Conservation (phyloP, 1,140 invertebrate genomes). For the Drosophila orosa region DNA sequence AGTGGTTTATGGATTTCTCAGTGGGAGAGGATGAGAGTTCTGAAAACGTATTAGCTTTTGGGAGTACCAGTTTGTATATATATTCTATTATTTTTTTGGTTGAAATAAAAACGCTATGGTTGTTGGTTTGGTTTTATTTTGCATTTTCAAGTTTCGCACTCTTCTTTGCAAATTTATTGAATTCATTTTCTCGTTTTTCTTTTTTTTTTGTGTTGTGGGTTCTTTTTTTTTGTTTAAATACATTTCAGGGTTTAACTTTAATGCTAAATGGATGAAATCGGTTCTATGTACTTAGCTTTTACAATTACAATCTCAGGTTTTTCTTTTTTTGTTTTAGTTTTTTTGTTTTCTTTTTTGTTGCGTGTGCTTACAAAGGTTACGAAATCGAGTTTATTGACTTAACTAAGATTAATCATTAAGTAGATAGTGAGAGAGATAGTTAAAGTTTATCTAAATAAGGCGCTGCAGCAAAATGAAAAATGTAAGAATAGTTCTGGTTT, state of each 20-base stretch:
- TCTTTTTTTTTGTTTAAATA: conserved; percentile 43
- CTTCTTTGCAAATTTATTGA: conserved; percentile 72
- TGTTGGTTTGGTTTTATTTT: conserved; percentile 71
- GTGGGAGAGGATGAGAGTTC: conserved; percentile 28
- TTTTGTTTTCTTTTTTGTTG: conserved; percentile 32
- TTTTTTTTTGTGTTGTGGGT: conserved; percentile 30
- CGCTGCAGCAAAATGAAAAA: conserved; percentile 38
- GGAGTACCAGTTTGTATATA: conserved; percentile 25
- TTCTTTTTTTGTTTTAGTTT: conserved; percentile 14
- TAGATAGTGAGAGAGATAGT: conserved; percentile 22
- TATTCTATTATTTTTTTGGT: conserved; percentile 33
- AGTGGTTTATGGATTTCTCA: conserved; percentile 25
- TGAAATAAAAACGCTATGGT: conserved; percentile 78
- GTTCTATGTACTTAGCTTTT: conserved; percentile 65
- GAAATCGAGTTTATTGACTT: conserved; percentile 51
- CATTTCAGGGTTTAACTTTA: conserved; percentile 59
- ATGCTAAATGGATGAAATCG: conserved; percentile 43
- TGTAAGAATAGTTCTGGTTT: conserved; percentile 39
- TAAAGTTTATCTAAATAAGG: conserved; percentile 45
- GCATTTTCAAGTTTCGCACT: conserved; percentile 67
- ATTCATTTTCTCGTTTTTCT: conserved; percentile 42
- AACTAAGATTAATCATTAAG: conserved; percentile 69
- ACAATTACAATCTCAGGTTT: conserved; percentile 47
- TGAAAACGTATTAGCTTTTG: conserved; percentile 24
- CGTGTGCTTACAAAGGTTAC: conserved; percentile 71